Evolutionary conservation across 2,797 vertebrate species (phyloP).

Genomic region (Oreortyx pictus): DNA sequence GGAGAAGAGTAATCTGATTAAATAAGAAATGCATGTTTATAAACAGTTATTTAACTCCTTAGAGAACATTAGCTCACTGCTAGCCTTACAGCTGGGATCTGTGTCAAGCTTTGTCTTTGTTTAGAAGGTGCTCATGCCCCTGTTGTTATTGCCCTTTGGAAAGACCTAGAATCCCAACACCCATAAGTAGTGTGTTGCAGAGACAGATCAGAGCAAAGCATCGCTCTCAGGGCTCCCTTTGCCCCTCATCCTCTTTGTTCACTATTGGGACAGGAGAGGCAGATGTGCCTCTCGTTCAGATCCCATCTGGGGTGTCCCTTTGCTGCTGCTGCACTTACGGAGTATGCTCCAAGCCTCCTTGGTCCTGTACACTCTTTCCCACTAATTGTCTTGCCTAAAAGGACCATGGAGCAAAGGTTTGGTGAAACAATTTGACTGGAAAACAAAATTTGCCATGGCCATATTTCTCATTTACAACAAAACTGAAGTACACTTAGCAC

Average conservation of each 20-base stretch:
- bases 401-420: not conserved
- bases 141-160: not conserved
- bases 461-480: not conserved
- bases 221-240: not conserved
- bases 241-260: not conserved
- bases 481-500: not conserved
- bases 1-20: not conserved
- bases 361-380: not conserved
- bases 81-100: not conserved
- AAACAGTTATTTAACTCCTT: not conserved
- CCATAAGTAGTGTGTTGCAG: accelerated
- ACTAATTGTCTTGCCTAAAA: not conserved
- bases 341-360: not conserved
- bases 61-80: not conserved
- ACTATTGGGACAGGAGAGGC: not conserved
- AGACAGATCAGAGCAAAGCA: not conserved
- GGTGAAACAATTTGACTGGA: not conserved
- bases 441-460: not conserved
- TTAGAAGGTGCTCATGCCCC: not conserved
- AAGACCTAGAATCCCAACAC: not conserved
- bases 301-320: not conserved
- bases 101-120: not conserved
- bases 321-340: not conserved
- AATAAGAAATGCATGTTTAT: not conserved
- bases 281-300: not conserved